phyloP scores from a whole-genome alignment of 2,113 vertebrate genomes.

The Grantiella picta region DNA sequence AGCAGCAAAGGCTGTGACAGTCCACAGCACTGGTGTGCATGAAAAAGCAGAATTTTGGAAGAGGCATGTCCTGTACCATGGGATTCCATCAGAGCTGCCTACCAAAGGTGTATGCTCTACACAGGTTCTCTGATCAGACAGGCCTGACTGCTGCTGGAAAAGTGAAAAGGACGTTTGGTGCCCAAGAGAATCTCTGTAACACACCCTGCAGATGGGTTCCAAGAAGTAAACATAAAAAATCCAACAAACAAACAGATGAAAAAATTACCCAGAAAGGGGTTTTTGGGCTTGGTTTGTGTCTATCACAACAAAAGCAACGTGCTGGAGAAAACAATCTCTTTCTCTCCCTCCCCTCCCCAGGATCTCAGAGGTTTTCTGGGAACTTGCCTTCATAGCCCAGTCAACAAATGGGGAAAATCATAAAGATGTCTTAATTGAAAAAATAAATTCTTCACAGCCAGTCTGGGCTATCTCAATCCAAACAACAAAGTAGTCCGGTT shows the following conservation, averaged over 20 bases:
- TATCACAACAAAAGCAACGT: background rate
- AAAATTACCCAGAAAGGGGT: background rate
- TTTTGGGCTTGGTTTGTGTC: background rate
- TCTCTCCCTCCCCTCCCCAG: background rate
- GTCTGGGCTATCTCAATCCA: conserved; percentile 29
- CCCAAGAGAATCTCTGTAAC: background rate
- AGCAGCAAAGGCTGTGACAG: background rate
- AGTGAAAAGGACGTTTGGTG: background rate
- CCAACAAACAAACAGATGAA: background rate
- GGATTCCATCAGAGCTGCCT: background rate
- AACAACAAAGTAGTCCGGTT: conserved; percentile 44
- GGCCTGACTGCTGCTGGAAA: background rate
- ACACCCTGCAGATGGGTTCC: background rate
- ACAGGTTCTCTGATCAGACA: background rate
- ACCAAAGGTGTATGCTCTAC: background rate
- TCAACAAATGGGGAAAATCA: conserved; percentile 29
- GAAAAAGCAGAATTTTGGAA: background rate
- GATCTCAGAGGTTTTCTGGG: background rate
- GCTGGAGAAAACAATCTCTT: background rate
- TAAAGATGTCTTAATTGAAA: conserved; percentile 29
- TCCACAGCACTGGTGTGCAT: background rate
- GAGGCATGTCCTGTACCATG: background rate
- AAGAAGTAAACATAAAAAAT: background rate
- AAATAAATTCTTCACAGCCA: conserved; percentile 10
- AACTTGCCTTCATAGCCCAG: background rate